Base-by-base conservation (phyloP, 2,797 vertebrate genomes). In the Gymnopithys bicolor region DNA sequence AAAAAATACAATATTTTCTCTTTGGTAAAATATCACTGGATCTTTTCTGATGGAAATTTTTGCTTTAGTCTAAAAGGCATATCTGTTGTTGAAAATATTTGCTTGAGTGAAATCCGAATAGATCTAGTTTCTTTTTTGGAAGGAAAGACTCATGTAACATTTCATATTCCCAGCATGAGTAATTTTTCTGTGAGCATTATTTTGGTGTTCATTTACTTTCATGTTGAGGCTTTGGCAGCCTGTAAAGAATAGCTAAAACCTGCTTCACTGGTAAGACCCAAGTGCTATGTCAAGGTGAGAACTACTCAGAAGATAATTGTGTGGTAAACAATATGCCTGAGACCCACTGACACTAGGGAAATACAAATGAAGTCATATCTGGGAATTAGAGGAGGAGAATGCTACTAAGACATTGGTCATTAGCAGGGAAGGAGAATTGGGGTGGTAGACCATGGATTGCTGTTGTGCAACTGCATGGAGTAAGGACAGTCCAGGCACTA, bases 181-280 rank as follows among this genome's bases (percentile, higher is more conserved):
- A 92, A 96, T 93, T 91, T 69, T 92, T 92, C 19, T 87, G 33
- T 60, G 87, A 91, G 69, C 64, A 46, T 89, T 95, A 71, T 89
- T 93, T 87, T 93, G 87, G 55, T 3, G 0, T 84, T 90, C 51
- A 15, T 41, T 92, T 8, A 12, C 55, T 93, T 62, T 27, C 33
- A 14, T 75, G 24, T 37, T 32, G 45, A 81, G 59, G 22, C 37
- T 87, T 69, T 59, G 67, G 71, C 91, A 89, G 75, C 25, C 64
- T 87, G 19, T 66, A 5, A 76, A 82, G 67, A 64, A n/a, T 7
- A 83, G 46, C 45, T 59, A 28, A 80, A 85, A 53, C 41, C 75
- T 85, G 27, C 49, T 74, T 84, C 5, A 2, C 32, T 37, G 82
- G 33, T 73, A n/a, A 63, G 67, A 32, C n/a, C 24, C 0, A 8